These are phyloP conservation scores for Laupala kohalensis DNA, from an alignment of 1,140 invertebrate genomes.

Conservation along the genomic window DNA sequence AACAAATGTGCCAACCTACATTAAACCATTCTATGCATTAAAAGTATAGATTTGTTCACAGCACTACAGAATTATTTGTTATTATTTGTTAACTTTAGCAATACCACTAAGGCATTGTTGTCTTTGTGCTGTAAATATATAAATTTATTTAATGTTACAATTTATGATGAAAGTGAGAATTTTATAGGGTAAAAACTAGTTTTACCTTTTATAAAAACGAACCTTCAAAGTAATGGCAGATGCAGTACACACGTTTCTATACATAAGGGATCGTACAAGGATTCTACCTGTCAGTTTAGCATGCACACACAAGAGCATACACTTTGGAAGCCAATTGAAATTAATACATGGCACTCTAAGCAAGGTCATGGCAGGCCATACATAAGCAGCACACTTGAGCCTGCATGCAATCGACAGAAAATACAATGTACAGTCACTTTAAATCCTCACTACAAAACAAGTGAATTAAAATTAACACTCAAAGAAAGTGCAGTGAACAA, in stretches of 20 bases:
- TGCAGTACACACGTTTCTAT: neutral
- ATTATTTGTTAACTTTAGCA: neutral
- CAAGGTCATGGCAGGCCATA: neutral
- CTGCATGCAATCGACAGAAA: neutral
- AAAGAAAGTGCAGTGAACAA: neutral
- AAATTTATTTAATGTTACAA: too few species aligned
- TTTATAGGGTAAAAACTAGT: neutral
- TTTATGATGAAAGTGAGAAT: neutral
- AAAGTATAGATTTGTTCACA: neutral
- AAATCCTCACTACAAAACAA: neutral
- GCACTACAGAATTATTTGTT: neutral
- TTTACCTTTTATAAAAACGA: too few species aligned
- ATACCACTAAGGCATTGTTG: neutral
- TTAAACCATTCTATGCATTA: neutral
- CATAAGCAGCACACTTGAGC: neutral
- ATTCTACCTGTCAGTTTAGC: neutral
- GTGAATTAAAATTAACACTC: neutral
- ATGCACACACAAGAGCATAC: neutral
- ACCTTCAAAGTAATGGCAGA: neutral
- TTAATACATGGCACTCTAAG: neutral
- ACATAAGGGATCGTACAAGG: neutral
- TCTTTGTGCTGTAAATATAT: neutral
- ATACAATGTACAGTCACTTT: neutral
- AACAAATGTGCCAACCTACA: neutral
- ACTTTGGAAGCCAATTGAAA: neutral